Base-by-base conservation (phyloP, 2,113 vertebrate genomes). In the Propithecus coquereli region DNA sequence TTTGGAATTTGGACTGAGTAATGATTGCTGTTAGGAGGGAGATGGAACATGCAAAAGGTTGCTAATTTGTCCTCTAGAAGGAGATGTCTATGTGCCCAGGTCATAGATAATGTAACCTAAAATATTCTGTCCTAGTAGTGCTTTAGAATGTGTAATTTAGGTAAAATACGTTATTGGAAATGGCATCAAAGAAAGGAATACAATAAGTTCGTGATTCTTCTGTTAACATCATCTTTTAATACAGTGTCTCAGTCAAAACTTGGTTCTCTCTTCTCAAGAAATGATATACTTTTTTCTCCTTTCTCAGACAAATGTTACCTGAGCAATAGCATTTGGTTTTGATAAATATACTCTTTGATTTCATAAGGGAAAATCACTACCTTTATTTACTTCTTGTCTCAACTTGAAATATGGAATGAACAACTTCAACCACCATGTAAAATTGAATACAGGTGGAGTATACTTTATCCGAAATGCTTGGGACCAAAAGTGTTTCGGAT, bases 401-500 rank as follows among this genome's bases (percentile, higher is more conserved):
- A 85, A 66, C 68, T n/a, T 90, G 45, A 92, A 93, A 94, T n/a
- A n/a, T 92, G 59, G 81, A 85, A 73, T 91, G 32, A 71, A 88
- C n/a, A 90, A 37, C 4, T 76, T n/a, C 16, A 84, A 5, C 23
- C 50, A 40, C 20, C 32, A 77, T 8, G 22, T 32, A 92, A 97
- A 92, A 34, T 22, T 65, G 43, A 59, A 47, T 54, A 45, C 43
- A 47, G 73, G 2, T 27, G 17, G 43, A 47, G 27, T 47, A 32
- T 17, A 27, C 27, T 43, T 76, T 47, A 76, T 47, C 27, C 73
- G 4, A 47, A 76, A 76, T 76, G 73, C 43, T 45, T 76, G 27
- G 73, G 14, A 32, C 16, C 27, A 32, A 27, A 76, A 47, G 14
- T 32, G 27, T 47, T 47, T 76, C 16, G 9, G 30, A 47, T 47